These are phyloP conservation scores for Jacana jacana DNA, from an alignment of 2,113 vertebrate genomes.

Conservation along the genomic window DNA sequence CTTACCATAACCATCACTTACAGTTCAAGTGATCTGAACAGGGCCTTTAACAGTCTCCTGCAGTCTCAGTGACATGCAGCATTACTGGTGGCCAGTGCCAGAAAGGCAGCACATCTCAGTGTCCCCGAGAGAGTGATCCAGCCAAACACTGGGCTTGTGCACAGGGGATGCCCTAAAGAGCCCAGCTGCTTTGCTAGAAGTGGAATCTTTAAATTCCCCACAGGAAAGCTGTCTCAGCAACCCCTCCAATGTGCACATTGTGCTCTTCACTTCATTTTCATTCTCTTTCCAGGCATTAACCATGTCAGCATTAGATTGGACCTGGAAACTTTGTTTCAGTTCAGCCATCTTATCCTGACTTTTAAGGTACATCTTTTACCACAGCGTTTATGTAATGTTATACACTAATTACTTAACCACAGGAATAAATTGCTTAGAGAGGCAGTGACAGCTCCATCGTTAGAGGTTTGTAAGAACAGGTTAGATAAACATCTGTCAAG, in stretches of 20 bases:
- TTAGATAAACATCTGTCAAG: slow-evolving; percentile 64
- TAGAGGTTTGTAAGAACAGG: slow-evolving; percentile 13
- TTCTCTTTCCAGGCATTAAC: slow-evolving; percentile 79
- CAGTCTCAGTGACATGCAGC: not conserved
- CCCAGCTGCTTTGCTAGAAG: not conserved
- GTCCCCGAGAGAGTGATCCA: fast-evolving
- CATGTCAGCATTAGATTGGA: slow-evolving; percentile 86
- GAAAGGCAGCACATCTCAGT: not conserved
- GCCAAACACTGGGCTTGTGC: fast-evolving
- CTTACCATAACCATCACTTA: not conserved
- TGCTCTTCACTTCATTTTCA: slow-evolving; percentile 24
- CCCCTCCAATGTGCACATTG: fast-evolving
- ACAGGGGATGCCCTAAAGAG: not conserved
- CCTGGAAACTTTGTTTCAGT: slow-evolving; percentile 87
- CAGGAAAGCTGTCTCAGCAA: not conserved
- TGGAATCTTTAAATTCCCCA: not conserved
- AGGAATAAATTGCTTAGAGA: slow-evolving; percentile 45
- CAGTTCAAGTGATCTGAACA: not conserved
- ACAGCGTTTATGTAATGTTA: slow-evolving; percentile 2
- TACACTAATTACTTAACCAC: slow-evolving; percentile 25
- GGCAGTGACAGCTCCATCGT: slow-evolving; percentile 5
- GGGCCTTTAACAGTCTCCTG: not conserved
- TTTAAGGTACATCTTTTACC: slow-evolving; percentile 82
- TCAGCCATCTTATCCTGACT: slow-evolving; percentile 89
- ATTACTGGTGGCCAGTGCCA: not conserved